A percentile compares a stretch with the other conserved stretches of the same genome.
phyloP scores from a whole-genome alignment of 1,140 invertebrate species.

The Drosophila carrolli region DNA sequence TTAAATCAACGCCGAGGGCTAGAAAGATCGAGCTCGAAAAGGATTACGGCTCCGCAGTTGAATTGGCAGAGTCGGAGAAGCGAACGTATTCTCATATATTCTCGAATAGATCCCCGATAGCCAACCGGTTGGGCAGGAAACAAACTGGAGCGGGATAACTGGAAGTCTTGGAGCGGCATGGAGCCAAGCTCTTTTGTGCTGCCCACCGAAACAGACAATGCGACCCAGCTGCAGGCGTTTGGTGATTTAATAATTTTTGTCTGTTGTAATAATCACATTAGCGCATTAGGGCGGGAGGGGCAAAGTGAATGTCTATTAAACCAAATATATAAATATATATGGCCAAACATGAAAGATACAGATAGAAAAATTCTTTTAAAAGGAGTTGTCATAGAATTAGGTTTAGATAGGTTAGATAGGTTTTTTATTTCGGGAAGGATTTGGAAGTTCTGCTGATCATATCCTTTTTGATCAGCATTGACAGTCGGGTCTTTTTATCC shows the following conservation, averaged over 20 bases:
- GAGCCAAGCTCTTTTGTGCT: slow-evolving; percentile 20
- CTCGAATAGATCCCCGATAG: slow-evolving; percentile 65
- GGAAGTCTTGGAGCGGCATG: slow-evolving; percentile 45
- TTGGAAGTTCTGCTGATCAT: no score
- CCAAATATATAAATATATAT: slow-evolving; percentile 1
- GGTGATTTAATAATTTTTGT: slow-evolving; percentile 42
- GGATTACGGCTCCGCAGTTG: slow-evolving; percentile 53
- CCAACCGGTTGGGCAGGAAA: slow-evolving; percentile 68
- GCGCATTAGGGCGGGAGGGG: neutral
- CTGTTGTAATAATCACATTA: slow-evolving; percentile 60
- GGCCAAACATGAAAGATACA: neutral
- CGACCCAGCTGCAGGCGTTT: slow-evolving; percentile 53
- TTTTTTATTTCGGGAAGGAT: no score
- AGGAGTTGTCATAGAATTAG: no score
- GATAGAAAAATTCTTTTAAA: no score
- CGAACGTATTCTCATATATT: slow-evolving; percentile 23
- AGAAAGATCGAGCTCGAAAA: slow-evolving; percentile 44
- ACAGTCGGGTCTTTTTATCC: no score
- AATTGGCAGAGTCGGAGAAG: slow-evolving; percentile 17
- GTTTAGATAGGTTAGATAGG: no score
- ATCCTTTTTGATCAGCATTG: no score
- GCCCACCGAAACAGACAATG: slow-evolving; percentile 46
- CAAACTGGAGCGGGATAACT: slow-evolving; percentile 49
- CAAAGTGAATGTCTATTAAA: slow-evolving; percentile 43
- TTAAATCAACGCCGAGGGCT: slow-evolving; percentile 18